Evolutionary conservation across 2,113 vertebrate genomes (phyloP).

Genomic region (Gallinago media): DNA sequence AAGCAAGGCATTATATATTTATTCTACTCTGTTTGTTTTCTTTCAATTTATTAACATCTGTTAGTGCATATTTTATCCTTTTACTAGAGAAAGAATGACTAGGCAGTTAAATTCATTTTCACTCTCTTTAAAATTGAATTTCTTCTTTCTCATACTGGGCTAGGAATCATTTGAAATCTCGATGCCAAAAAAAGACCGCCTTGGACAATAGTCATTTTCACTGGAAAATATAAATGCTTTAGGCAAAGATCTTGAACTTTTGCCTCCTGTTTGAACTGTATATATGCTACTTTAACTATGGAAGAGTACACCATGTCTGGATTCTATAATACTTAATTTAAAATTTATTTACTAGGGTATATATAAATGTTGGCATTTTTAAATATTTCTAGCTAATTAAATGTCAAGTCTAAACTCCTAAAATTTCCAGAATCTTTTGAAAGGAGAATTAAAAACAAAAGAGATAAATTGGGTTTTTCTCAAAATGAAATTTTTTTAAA

Average conservation of each 20-base stretch:
- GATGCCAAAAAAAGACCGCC: background rate
- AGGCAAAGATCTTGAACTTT: constrained; percentile 15
- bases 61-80: background rate
- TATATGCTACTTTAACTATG: background rate
- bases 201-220: background rate
- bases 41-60: background rate
- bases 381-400: background rate
- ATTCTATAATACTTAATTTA: background rate
- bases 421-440: background rate
- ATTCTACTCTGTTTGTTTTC: background rate
- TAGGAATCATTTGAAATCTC: background rate
- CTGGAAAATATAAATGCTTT: background rate
- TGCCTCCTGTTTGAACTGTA: constrained; percentile 8
- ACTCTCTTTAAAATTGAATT: background rate
- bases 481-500: background rate
- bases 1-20: background rate
- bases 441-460: background rate
- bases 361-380: background rate
- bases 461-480: background rate
- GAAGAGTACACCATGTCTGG: background rate
- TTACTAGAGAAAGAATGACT: background rate
- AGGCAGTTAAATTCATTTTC: background rate
- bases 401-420: background rate
- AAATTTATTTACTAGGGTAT: background rate
- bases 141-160: background rate